Base-by-base conservation (phyloP, 2,888 invertebrate genomes). In the Dendrolimus houi region DNA sequence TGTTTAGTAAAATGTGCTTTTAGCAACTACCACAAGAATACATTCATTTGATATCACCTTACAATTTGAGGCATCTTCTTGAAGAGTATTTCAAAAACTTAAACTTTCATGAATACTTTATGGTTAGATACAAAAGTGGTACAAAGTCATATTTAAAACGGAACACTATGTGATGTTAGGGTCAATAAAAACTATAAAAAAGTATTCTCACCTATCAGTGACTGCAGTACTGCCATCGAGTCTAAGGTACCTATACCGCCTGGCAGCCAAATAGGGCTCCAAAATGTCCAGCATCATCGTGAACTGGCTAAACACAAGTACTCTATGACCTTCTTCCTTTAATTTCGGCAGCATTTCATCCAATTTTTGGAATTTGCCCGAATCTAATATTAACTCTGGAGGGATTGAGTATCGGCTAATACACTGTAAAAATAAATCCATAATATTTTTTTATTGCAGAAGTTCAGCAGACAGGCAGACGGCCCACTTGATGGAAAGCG, bases 301-400 rank as follows among this genome's bases (percentile, higher is more conserved):
- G 87, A 99, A 99, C 92, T 99, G 99, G 79, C 97, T 98, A 91
- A 99, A 99, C 66, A 99, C 92, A 60, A 99, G 90, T 63, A 98
- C 96, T 13, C 98, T 92, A 79, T 96, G 96, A 0, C 95, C 95
- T 0, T 92, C 93, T 8, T 84, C 83, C 78, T 96, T 94, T 62
- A 98, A 86, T 59, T 92, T 87, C 0, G 96, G 95, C 60, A 99
- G 83, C 72, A 97, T 83, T 65, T 92, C 90, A 76, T 98, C 97
- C 58, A 99, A 83, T 76, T 94, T 93, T 47, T 88, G 76, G 75
- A 98, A 96, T 89, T 99, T 99, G 1, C 98, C 98, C 0, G 98
- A 97, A 61, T 94, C 93, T 53, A 95, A 83, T 66, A 99, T 95
- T 13, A 95, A 76, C 52, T 94, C 88, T 62, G 94, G 92, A 0